These are phyloP conservation scores for Oconnorella tubifera DNA, from an alignment of 2,888 invertebrate genomes.

Conservation along the genomic window DNA sequence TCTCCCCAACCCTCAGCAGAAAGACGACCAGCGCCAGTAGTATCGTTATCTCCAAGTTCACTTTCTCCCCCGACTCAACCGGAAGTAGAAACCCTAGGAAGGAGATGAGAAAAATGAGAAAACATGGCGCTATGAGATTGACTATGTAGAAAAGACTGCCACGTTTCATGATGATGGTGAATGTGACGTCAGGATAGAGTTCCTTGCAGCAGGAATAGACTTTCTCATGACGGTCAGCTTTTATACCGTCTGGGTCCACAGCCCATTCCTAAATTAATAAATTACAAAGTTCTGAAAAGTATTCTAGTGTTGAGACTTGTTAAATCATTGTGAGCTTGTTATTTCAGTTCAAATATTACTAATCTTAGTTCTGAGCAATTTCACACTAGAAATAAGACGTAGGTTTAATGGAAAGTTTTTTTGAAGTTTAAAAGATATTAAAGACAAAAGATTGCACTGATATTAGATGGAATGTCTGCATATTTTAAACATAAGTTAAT, in stretches of 20 bases:
- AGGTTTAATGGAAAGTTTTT: too few relatives aligned
- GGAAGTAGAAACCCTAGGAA: constrained; percentile 44
- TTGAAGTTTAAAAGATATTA: too few relatives aligned
- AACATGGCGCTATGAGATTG: constrained; percentile 42
- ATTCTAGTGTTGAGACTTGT: too few relatives aligned
- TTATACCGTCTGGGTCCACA: constrained; percentile 35
- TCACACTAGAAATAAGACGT: too few relatives aligned
- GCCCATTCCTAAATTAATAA: constrained; percentile 64
- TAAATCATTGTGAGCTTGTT: too few relatives aligned
- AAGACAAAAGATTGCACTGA: too few relatives aligned
- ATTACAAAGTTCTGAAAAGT: too few relatives aligned
- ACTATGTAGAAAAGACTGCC: constrained; percentile 42
- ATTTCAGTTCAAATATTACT: too few relatives aligned
- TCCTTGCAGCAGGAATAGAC: constrained; percentile 41
- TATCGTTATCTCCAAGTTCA: constrained; percentile 41
- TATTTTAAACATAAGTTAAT: too few relatives aligned
- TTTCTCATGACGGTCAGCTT: constrained; percentile 32
- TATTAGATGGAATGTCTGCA: too few relatives aligned
- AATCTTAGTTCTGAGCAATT: too few relatives aligned
- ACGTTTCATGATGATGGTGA: constrained; percentile 40
- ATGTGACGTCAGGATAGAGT: constrained; percentile 42
- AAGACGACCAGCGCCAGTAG: constrained; percentile 41
- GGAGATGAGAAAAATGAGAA: constrained; percentile 41
- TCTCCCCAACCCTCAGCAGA: constrained; percentile 40
- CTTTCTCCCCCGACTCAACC: constrained; percentile 41